Conservation (phyloP, 1,140 invertebrate species). For the Ptiloglossa arizonensis region DNA sequence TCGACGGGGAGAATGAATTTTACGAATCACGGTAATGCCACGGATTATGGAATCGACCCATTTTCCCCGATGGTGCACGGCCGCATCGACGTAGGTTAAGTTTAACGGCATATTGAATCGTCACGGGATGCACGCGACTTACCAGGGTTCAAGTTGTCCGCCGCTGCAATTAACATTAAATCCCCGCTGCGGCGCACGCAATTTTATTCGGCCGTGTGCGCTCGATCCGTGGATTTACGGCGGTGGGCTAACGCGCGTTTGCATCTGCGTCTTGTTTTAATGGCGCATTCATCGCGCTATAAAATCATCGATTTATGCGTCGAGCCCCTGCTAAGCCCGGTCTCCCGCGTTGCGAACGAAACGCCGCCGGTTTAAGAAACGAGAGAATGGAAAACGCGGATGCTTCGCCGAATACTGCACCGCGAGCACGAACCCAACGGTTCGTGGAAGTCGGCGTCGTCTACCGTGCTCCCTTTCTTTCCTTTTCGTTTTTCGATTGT, state of each 20-base stretch:
- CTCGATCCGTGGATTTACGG: slow-evolving; percentile 36
- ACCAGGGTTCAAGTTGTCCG: background rate
- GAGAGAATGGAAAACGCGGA: slow-evolving; percentile 8
- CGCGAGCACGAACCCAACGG: background rate
- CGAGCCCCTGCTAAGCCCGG: background rate
- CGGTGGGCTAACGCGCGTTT: background rate
- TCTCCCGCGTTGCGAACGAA: slow-evolving; percentile 17
- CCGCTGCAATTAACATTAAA: slow-evolving; percentile 40
- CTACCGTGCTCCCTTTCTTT: no score
- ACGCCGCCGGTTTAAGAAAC: background rate
- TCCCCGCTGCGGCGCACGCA: slow-evolving; percentile 23
- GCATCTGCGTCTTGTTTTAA: slow-evolving; percentile 32
- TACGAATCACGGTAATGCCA: no score
- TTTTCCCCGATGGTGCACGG: background rate
- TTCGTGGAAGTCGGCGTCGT: no score
- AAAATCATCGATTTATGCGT: slow-evolving; percentile 45
- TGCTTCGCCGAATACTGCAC: background rate
- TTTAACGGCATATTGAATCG: background rate
- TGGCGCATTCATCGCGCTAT: slow-evolving; percentile 27
- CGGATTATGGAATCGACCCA: background rate
- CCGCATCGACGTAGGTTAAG: background rate
- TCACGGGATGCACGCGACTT: background rate
- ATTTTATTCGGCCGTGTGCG: slow-evolving; percentile 23
- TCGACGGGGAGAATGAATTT: no score
- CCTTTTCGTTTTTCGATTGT: no score